phyloP scores from a whole-genome alignment of 2,888 invertebrate genomes.

The Aspidapion aeneum region DNA sequence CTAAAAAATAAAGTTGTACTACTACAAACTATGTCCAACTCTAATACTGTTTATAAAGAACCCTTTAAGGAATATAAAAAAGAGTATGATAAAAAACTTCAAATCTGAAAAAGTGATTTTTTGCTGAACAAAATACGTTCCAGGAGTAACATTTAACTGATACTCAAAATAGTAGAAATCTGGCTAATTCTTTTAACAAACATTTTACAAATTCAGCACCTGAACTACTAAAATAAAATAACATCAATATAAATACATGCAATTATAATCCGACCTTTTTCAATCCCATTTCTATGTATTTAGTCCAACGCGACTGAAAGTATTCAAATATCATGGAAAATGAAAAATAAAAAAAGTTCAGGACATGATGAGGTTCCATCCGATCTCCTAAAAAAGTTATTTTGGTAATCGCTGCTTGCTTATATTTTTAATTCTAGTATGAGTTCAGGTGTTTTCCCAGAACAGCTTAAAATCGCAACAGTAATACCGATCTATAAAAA shows the following conservation, averaged over 20 bases:
- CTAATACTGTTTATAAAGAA: background rate
- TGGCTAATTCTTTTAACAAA: background rate
- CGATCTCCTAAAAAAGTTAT: background rate
- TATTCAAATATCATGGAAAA: background rate
- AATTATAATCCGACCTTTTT: background rate
- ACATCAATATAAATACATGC: background rate
- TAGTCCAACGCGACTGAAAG: background rate
- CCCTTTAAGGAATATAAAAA: background rate
- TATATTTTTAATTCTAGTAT: too few relatives aligned
- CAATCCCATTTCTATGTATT: background rate
- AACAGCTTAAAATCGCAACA: too few relatives aligned
- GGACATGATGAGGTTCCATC: too few relatives aligned
- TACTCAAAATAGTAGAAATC: background rate
- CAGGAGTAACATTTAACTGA: background rate
- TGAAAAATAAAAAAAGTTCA: background rate
- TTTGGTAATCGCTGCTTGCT: too few relatives aligned
- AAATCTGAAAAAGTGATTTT: background rate
- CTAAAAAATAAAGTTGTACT: background rate
- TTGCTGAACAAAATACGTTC: background rate
- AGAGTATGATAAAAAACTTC: background rate
- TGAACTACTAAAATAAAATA: background rate
- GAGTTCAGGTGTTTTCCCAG: too few relatives aligned
- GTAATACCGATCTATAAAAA: too few relatives aligned
- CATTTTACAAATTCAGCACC: background rate
- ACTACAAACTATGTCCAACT: background rate